Conservation (phyloP, 2,113 vertebrate species). For the Pluvianellus socialis region DNA sequence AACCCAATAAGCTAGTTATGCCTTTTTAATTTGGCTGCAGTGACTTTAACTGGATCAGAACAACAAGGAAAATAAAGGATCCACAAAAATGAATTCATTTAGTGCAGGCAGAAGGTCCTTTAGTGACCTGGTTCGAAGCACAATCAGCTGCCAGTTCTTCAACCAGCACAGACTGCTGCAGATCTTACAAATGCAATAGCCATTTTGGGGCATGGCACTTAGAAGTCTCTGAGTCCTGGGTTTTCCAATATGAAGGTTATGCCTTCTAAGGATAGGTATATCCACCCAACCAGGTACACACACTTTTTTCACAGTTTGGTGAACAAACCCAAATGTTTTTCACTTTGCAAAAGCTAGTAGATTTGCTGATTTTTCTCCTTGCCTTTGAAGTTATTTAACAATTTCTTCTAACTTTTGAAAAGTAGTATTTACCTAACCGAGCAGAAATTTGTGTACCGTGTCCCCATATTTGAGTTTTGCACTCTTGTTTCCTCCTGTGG, state of each 20-base stretch:
- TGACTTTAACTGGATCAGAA: background rate
- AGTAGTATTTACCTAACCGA: background rate
- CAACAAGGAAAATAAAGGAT: background rate
- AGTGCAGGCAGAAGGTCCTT: background rate
- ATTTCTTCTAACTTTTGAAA: background rate
- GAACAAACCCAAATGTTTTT: background rate
- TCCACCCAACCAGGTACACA: background rate
- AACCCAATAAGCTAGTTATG: background rate
- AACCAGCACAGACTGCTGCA: background rate
- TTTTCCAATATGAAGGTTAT: background rate
- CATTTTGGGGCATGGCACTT: background rate
- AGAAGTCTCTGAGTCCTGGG: background rate
- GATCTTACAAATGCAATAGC: background rate
- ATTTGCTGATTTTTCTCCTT: background rate
- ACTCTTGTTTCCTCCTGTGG: background rate
- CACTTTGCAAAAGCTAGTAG: background rate
- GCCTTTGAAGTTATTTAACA: background rate
- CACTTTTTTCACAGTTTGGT: background rate
- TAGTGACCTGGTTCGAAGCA: background rate
- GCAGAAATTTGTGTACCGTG: background rate
- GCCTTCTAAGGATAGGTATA: background rate
- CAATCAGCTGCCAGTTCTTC: background rate
- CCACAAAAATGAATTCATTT: background rate
- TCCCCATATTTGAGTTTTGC: background rate
- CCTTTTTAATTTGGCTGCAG: background rate